Evolutionary conservation across 2,797 vertebrate species (phyloP).

Genomic region (Scolopax bukidnonensis): DNA sequence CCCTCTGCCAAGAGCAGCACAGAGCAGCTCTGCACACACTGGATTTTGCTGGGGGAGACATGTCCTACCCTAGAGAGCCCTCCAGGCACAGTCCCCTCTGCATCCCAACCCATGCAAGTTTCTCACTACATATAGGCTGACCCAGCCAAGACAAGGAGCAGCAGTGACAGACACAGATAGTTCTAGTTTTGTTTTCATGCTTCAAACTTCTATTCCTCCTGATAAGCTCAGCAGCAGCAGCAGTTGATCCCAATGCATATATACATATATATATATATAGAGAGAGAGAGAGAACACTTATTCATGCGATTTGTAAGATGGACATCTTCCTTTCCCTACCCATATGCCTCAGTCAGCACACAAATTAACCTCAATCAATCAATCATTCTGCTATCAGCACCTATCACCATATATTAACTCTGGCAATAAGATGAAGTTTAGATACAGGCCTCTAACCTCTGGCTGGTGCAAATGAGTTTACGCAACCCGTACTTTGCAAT

Average conservation of each 20-base stretch:
- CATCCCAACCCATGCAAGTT: background rate
- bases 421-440: background rate
- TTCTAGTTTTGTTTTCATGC: background rate
- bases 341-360: background rate
- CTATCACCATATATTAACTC: slow-evolving; percentile 10
- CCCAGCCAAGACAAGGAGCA: background rate
- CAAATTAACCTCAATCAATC: slow-evolving; percentile 40
- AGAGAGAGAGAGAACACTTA: background rate
- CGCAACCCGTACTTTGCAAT: background rate
- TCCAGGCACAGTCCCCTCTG: background rate
- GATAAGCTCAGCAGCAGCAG: background rate
- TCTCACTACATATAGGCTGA: background rate
- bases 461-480: slow-evolving; percentile 41
- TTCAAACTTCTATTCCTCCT: background rate
- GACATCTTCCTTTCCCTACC: background rate
- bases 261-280: background rate
- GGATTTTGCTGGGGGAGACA: background rate
- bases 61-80: background rate
- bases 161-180: background rate
- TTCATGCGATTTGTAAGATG: background rate
- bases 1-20: rapidly evolving
- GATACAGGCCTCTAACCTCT: background rate
- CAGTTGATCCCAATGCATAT: background rate
- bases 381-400: slow-evolving; percentile 17
- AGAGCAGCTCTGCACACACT: background rate